Conservation (phyloP, 2,113 vertebrate species). For the Symphodus melops region DNA sequence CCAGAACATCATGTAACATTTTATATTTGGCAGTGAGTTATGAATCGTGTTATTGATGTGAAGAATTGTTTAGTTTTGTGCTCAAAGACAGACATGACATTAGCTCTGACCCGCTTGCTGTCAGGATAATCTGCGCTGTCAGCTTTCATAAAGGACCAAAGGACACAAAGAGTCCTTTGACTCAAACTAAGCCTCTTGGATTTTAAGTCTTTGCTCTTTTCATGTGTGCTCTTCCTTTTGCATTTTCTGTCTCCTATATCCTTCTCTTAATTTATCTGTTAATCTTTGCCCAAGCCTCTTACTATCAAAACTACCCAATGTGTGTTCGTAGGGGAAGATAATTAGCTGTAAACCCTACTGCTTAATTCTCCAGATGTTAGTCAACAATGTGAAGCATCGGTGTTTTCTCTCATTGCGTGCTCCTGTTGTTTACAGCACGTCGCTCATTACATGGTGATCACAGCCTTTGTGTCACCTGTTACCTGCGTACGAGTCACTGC, state of each 20-base stretch:
- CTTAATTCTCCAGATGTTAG: conserved; percentile 22
- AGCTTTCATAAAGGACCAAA: conserved; percentile 70
- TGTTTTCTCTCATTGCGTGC: conserved; percentile 35
- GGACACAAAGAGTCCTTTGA: conserved; percentile 57
- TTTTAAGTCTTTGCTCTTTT: conserved; percentile 64
- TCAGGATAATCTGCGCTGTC: conserved; percentile 74
- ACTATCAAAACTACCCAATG: conserved; percentile 20
- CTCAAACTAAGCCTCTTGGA: conserved; percentile 75
- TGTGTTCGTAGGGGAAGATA: conserved; percentile 23
- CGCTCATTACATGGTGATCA: conserved; percentile 57
- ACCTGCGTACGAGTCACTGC: conserved; percentile 37
- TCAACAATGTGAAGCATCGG: conserved; percentile 35
- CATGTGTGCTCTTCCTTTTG: conserved; percentile 42
- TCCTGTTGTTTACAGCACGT: conserved; percentile 33
- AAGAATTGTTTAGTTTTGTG: conserved; percentile 58
- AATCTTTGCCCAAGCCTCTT: conserved; percentile 46
- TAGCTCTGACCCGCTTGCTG: conserved; percentile 64
- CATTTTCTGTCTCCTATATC: conserved; percentile 19
- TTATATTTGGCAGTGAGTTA: conserved; percentile 36
- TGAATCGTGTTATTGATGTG: conserved; percentile 44
- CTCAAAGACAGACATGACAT: conserved; percentile 65
- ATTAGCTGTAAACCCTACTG: conserved; percentile 20
- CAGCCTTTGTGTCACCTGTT: conserved; percentile 25
- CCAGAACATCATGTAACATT: conserved; percentile 40
- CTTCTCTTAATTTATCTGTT: conserved; percentile 55